Conservation (phyloP, 2,797 vertebrate genomes). For the Protonibea diacanthus region DNA sequence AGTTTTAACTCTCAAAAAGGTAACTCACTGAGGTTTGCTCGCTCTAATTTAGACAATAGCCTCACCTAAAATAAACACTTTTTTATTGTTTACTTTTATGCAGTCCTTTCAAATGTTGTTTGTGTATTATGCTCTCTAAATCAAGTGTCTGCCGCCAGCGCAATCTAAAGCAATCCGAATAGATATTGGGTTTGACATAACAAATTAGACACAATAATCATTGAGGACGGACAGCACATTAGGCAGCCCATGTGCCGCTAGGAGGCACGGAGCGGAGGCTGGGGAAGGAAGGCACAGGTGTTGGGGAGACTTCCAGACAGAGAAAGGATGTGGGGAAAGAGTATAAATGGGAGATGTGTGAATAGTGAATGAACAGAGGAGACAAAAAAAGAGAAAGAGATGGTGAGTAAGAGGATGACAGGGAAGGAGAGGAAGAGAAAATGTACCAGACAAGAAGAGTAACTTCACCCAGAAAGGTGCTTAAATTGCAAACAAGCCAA, state of each 20-base stretch:
- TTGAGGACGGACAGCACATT: slow-evolving; percentile 20
- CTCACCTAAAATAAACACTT: slow-evolving; percentile 22
- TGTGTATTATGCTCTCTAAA: slow-evolving; percentile 14
- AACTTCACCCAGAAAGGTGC: slow-evolving; percentile 24
- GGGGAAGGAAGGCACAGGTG: slow-evolving; percentile 61
- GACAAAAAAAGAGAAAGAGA: neutral
- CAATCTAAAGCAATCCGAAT: slow-evolving; percentile 31
- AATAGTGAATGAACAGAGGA: neutral
- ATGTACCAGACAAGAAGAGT: neutral
- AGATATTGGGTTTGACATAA: slow-evolving; percentile 34
- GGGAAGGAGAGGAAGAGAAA: neutral
- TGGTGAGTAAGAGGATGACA: neutral
- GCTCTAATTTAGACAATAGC: slow-evolving; percentile 32
- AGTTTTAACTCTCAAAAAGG: slow-evolving; percentile 35
- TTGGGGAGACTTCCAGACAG: slow-evolving; percentile 64
- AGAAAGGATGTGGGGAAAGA: neutral
- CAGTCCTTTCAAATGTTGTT: neutral
- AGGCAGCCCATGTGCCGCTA: slow-evolving; percentile 42
- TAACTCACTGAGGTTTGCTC: neutral
- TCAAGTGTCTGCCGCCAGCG: slow-evolving; percentile 30
- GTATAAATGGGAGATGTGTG: slow-evolving; percentile 19
- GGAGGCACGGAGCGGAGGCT: slow-evolving; percentile 25
- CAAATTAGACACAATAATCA: slow-evolving; percentile 43
- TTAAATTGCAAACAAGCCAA: slow-evolving; percentile 55
- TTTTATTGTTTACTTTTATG: neutral